Conservation (phyloP, 2,113 vertebrate genomes). For the Oceanites oceanicus region DNA sequence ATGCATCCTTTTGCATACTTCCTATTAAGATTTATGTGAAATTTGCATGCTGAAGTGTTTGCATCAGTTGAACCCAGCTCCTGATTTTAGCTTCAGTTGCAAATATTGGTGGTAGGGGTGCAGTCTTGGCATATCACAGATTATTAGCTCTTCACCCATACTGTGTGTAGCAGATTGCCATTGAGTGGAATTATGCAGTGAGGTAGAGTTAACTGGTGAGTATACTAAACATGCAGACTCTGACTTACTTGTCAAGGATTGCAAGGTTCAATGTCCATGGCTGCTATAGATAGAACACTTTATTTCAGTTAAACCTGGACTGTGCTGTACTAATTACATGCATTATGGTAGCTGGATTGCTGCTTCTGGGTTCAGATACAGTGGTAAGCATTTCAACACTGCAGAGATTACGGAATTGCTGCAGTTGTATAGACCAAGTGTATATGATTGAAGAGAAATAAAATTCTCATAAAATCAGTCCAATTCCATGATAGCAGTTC, state of each 20-base stretch:
- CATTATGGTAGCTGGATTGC: not conserved
- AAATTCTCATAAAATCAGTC: not conserved
- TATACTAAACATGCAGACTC: not conserved
- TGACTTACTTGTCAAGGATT: not conserved
- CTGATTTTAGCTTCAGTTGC: not conserved
- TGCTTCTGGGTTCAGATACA: not conserved
- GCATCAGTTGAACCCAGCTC: not conserved
- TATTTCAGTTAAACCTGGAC: not conserved
- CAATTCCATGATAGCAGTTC: not conserved
- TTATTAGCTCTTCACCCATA: not conserved
- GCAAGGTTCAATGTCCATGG: not conserved
- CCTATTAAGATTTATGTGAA: not conserved
- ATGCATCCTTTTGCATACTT: not conserved
- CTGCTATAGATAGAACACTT: not conserved
- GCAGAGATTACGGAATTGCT: not conserved
- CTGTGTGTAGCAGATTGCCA: not conserved
- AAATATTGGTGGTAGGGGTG: not conserved
- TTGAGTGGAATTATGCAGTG: not conserved
- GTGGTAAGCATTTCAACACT: not conserved
- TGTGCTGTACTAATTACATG: not conserved
- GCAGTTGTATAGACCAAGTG: not conserved
- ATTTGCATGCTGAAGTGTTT: not conserved
- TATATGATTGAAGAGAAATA: not conserved
- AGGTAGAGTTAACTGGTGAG: not conserved
- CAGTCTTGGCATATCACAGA: not conserved